phyloP scores from a whole-genome alignment of 1,140 invertebrate genomes.

The Zeugodacus cucurbitae region DNA sequence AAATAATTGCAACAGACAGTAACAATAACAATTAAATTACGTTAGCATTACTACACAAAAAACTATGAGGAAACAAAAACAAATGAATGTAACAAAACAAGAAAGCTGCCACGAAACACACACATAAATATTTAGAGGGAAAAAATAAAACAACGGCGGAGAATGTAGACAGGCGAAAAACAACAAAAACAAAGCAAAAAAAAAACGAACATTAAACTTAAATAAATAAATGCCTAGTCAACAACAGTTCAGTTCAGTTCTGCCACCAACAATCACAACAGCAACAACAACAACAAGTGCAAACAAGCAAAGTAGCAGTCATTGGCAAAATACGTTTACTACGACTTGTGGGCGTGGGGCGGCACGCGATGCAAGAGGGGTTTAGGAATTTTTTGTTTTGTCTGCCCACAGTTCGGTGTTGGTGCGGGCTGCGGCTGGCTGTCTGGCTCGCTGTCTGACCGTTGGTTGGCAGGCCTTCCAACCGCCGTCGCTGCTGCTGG shows the following conservation, averaged over 20 bases:
- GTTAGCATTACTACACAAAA: neutral
- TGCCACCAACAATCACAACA: neutral
- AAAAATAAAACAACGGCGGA: neutral
- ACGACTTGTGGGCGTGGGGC: neutral
- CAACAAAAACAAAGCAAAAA: neutral
- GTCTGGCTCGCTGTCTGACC: neutral
- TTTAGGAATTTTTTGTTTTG: slow-evolving; percentile 14
- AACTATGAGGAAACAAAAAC: neutral
- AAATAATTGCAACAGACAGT: neutral
- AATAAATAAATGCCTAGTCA: slow-evolving; percentile 11
- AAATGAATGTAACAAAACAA: neutral
- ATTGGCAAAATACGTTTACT: slow-evolving; percentile 21
- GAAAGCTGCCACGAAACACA: neutral
- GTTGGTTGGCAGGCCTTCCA: neutral
- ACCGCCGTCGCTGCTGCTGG: neutral
- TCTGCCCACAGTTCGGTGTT: neutral
- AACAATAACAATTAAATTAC: slow-evolving; percentile 30
- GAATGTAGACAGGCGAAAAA: neutral
- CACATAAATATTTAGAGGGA: neutral
- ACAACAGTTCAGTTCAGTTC: neutral
- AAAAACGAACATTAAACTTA: neutral
- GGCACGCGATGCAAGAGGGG: neutral
- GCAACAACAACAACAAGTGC: neutral
- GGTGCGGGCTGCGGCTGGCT: neutral
- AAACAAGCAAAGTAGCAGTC: slow-evolving; percentile 22